Conservation (phyloP, 2,888 invertebrate species). For the Spodoptera exigua region DNA sequence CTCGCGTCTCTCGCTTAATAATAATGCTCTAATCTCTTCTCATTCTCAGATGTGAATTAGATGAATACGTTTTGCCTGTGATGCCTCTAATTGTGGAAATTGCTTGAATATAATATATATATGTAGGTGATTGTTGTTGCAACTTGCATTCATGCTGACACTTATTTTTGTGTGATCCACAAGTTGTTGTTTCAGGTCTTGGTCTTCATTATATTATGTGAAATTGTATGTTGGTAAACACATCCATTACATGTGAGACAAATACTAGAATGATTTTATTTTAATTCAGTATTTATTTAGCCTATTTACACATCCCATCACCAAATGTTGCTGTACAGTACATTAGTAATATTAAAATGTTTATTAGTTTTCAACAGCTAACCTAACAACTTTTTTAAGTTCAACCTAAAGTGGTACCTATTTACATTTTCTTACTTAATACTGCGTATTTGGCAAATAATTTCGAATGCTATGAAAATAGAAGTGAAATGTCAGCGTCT, state of each 20-base stretch:
- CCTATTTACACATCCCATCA: no score
- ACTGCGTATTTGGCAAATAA: conserved; percentile 4
- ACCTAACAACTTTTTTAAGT: conserved; percentile 5
- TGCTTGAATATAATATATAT: conserved; percentile 24
- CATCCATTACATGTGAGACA: no score
- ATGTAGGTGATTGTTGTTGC: conserved; percentile 17
- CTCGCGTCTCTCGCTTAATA: conserved; percentile 17
- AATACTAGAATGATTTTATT: no score
- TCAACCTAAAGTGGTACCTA: background rate
- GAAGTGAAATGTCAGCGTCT: conserved; percentile 11
- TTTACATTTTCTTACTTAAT: background rate
- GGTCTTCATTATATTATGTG: no score
- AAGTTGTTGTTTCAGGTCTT: no score
- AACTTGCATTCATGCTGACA: no score
- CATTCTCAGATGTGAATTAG: conserved; percentile 34
- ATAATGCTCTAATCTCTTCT: conserved; percentile 35
- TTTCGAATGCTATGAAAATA: conserved; percentile 13
- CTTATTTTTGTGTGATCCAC: no score
- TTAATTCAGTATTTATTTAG: no score
- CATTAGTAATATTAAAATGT: no score
- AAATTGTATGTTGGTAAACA: no score
- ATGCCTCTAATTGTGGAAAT: conserved; percentile 12
- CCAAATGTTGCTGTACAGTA: no score
- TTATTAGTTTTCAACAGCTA: background rate
- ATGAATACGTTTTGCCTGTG: conserved; percentile 19